phyloP scores from a whole-genome alignment of 2,888 invertebrate species.

The Pristionchus japonicus region DNA sequence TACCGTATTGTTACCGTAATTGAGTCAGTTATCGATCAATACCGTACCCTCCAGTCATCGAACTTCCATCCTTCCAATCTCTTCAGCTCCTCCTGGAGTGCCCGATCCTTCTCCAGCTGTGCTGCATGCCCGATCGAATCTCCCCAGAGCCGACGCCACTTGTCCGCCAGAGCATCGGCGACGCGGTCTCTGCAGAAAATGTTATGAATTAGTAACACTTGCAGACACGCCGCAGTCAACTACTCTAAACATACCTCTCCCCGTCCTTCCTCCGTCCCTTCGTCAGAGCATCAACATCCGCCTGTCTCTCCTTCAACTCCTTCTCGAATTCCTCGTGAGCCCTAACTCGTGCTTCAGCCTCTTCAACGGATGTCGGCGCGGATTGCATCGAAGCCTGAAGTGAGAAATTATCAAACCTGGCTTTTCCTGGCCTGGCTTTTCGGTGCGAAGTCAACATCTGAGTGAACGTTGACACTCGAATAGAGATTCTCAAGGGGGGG shows the following conservation, averaged over 20 bases:
- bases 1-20: neutral
- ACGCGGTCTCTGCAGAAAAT: constrained; percentile 77
- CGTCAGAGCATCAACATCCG: constrained; percentile 94
- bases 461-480: too few relatives aligned
- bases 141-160: constrained; percentile 98
- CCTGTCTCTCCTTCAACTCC: constrained; percentile 88
- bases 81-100: constrained; percentile 81
- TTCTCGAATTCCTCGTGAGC: constrained; percentile 75
- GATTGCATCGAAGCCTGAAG: neutral
- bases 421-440: too few relatives aligned
- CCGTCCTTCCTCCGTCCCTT: constrained; percentile 79
- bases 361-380: constrained; percentile 40
- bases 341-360: constrained; percentile 54
- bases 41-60: constrained; percentile 88
- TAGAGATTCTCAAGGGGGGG: too few relatives aligned
- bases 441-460: too few relatives aligned
- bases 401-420: too few relatives aligned
- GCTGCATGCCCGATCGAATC: constrained; percentile 96
- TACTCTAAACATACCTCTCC: neutral
- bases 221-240: too few relatives aligned
- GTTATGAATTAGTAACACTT: neutral
- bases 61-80: constrained; percentile 98
- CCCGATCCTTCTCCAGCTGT: constrained; percentile 90
- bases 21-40: neutral
- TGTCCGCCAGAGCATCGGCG: constrained; percentile 93